Conservation (phyloP, 2,888 invertebrate genomes). For the Acanthopleura granulata region DNA sequence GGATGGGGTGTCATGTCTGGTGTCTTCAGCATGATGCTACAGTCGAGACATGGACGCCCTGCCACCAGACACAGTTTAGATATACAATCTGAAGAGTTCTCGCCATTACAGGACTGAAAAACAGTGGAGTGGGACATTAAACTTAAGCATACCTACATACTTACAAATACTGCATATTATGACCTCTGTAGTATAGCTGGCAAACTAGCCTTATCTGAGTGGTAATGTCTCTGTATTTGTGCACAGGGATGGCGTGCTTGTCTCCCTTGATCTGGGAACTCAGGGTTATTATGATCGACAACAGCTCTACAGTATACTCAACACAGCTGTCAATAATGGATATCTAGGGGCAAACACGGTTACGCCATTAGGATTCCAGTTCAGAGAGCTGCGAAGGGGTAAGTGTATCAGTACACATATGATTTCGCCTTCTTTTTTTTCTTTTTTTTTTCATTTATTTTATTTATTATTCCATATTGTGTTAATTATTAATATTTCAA, state of each 20-base stretch:
- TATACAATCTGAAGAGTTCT: no score
- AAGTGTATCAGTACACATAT: neutral
- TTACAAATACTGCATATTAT: no score
- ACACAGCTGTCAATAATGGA: neutral
- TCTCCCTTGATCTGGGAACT: constrained; percentile 13
- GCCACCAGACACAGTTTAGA: no score
- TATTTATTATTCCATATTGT: no score
- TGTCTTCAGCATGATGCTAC: no score
- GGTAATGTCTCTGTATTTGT: neutral
- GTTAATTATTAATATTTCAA: no score
- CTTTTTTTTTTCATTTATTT: no score
- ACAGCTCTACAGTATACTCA: constrained; percentile 4
- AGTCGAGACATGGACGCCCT: no score
- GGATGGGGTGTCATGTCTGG: no score
- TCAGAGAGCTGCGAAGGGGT: constrained; percentile 13
- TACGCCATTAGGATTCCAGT: neutral
- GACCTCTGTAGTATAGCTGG: neutral
- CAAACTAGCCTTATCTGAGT: neutral
- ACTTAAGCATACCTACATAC: no score
- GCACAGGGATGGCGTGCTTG: neutral
- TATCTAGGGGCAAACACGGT: neutral
- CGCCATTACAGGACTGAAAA: no score
- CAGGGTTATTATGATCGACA: constrained; percentile 16
- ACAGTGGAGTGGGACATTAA: no score
- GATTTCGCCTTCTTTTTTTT: neutral